Evolutionary conservation across 2,113 vertebrate species (phyloP).

Genomic region (Cryptotis parvus): DNA sequence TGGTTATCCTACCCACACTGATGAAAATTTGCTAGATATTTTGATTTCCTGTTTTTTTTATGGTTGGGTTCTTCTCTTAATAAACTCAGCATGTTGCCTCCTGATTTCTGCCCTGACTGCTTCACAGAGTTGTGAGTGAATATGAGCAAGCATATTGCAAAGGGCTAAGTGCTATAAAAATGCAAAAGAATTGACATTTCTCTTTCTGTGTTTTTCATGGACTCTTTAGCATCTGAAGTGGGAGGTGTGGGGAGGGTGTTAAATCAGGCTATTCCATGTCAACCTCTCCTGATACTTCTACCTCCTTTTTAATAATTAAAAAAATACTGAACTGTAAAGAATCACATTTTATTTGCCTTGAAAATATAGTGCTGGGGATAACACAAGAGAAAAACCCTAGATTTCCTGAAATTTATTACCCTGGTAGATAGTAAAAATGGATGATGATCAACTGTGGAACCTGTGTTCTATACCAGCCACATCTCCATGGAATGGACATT

Average conservation of each 20-base stretch:
- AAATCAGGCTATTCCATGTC: fast-evolving
- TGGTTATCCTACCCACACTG: not conserved
- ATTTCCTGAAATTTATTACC: not conserved
- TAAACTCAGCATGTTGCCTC: not conserved
- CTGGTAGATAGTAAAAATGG: no score
- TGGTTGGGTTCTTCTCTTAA: constrained; percentile 10
- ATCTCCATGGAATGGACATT: not conserved
- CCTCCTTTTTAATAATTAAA: not conserved
- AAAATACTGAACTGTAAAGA: not conserved
- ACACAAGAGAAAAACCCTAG: not conserved
- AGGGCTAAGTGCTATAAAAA: not conserved
- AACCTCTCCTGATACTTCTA: not conserved
- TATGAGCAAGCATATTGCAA: constrained; percentile 20
- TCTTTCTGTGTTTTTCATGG: not conserved
- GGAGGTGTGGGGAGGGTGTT: not conserved
- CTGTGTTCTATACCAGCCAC: fast-evolving
- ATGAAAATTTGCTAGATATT: not conserved
- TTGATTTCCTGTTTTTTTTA: constrained; percentile 20
- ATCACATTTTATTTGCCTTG: no score
- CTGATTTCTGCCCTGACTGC: not conserved
- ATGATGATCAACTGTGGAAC: not conserved
- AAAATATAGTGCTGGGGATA: not conserved
- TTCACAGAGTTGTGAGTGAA: not conserved
- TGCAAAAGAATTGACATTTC: not conserved
- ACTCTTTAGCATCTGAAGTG: not conserved